A percentile compares a stretch with the other conserved stretches of the same genome.
Evolutionary conservation across 2,888 invertebrate genomes (phyloP).

Genomic region (Lasius fuliginosus): DNA sequence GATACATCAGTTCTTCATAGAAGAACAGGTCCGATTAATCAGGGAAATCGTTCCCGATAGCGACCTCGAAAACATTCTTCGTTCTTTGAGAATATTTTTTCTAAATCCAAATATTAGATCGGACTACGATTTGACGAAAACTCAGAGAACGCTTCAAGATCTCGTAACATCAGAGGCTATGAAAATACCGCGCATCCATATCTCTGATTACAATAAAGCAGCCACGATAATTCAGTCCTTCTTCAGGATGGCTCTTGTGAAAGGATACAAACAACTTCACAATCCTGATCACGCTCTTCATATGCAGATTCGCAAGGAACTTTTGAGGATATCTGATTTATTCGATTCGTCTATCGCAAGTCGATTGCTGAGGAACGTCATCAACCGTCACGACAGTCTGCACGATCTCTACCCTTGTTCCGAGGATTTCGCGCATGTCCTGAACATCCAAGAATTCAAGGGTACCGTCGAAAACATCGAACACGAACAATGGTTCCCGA

Average conservation of each 20-base stretch:
- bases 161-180: neutral
- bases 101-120: slow-evolving; percentile 66
- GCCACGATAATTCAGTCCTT: slow-evolving; percentile 74
- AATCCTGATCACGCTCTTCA: slow-evolving; percentile 66
- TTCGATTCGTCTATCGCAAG: slow-evolving; percentile 66
- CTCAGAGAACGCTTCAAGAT: neutral
- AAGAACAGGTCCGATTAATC: slow-evolving; percentile 65
- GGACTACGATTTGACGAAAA: neutral
- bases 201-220: slow-evolving; percentile 39
- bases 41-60: slow-evolving; percentile 26
- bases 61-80: slow-evolving; percentile 36
- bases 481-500: slow-evolving; percentile 75
- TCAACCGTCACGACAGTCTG: slow-evolving; percentile 60
- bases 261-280: slow-evolving; percentile 70
- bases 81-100: slow-evolving; percentile 75
- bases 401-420: slow-evolving; percentile 70
- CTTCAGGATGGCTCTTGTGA: slow-evolving; percentile 71
- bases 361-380: slow-evolving; percentile 68
- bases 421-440: slow-evolving; percentile 71
- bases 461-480: slow-evolving; percentile 54
- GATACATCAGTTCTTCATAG: slow-evolving; percentile 69
- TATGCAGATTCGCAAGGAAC: slow-evolving; percentile 51
- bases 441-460: slow-evolving; percentile 70
- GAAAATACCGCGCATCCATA: neutral
- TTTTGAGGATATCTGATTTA: slow-evolving; percentile 65